These are phyloP conservation scores for Myiotriccus ornatus DNA, from an alignment of 2,797 vertebrate species.

Conservation along the genomic window DNA sequence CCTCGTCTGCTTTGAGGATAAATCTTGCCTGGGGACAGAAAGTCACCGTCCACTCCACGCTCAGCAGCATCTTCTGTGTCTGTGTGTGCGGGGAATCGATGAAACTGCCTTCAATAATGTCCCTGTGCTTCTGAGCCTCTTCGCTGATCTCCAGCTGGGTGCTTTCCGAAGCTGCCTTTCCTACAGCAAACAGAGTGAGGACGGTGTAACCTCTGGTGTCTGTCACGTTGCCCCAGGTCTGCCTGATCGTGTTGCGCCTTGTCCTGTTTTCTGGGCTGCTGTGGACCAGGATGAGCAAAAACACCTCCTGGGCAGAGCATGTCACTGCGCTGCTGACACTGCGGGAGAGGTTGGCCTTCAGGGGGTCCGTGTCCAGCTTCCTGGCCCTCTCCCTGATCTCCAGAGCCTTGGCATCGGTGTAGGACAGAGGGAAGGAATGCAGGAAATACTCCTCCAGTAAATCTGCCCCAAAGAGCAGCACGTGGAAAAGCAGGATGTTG, in stretches of 20 bases:
- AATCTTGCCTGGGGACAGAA: conserved; percentile 87
- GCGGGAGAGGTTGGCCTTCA: conserved; percentile 80
- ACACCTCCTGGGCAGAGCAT: conserved; percentile 79
- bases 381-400: conserved; percentile 85
- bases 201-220: conserved; percentile 51
- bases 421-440: conserved; percentile 79
- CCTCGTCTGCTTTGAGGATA: conserved; percentile 82
- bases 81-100: conserved; percentile 72
- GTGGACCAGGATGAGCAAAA: conserved; percentile 84
- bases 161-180: conserved; percentile 56
- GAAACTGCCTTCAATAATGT: conserved; percentile 79
- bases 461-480: conserved; percentile 89
- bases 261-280: conserved; percentile 80
- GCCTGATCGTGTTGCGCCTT: conserved; percentile 80
- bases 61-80: conserved; percentile 77
- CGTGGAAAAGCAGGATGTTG: conserved; percentile 87
- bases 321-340: conserved; percentile 61
- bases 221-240: conserved; percentile 86
- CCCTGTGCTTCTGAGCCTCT: conserved; percentile 71
- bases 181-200: conserved; percentile 76
- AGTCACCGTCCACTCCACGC: conserved; percentile 83
- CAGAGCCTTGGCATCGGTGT: conserved; percentile 77
- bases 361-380: conserved; percentile 77
- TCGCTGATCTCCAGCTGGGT: conserved; percentile 71
- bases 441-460: conserved; percentile 91